A percentile compares a stretch with the other conserved stretches of the same genome.
Conservation (phyloP, 2,888 invertebrate genomes). For the Scaptomyza flava region DNA sequence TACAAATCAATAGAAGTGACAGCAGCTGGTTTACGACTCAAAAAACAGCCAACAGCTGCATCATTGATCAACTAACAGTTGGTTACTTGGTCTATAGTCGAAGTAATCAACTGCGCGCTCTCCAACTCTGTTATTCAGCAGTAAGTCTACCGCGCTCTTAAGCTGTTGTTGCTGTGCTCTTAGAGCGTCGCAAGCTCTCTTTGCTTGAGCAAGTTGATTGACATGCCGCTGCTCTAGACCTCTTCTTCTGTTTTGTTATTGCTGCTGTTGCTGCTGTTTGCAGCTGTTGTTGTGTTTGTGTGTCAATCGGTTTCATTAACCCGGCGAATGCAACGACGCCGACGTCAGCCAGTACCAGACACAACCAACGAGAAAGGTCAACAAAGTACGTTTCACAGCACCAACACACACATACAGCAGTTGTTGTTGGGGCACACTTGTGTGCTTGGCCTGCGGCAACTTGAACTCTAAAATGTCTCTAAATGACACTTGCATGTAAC, state of each 20-base stretch:
- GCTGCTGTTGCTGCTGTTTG: slow-evolving; percentile 23
- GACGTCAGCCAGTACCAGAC: slow-evolving; percentile 23
- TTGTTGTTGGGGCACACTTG: slow-evolving; percentile 28
- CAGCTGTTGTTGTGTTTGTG: slow-evolving; percentile 65
- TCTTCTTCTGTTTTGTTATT: slow-evolving; percentile 35
- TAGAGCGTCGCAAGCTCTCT: slow-evolving; percentile 5
- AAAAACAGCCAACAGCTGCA: not conserved
- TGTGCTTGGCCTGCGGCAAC: slow-evolving; percentile 43
- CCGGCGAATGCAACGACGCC: slow-evolving; percentile 65
- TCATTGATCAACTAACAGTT: no score
- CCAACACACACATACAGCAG: slow-evolving; percentile 15
- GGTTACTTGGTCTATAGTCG: no score
- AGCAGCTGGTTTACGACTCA: slow-evolving; percentile 4
- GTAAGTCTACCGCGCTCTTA: slow-evolving; percentile 7
- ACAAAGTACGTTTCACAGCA: slow-evolving; percentile 75
- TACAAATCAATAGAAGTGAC: not conserved
- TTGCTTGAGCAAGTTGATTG: slow-evolving; percentile 25
- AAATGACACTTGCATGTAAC: slow-evolving; percentile 16
- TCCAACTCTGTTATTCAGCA: slow-evolving; percentile 9
- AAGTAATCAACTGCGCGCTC: not conserved
- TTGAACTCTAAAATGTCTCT: slow-evolving; percentile 59
- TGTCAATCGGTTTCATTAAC: slow-evolving; percentile 84
- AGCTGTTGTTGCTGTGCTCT: slow-evolving; percentile 14
- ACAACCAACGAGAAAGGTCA: slow-evolving; percentile 71
- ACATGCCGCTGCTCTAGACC: slow-evolving; percentile 24